Percentiles rank a stretch among this genome's conserved stretches.
Evolutionary conservation across 1,140 invertebrate genomes (phyloP).

Genomic region (Paramacrobiotus metropolitanus): DNA sequence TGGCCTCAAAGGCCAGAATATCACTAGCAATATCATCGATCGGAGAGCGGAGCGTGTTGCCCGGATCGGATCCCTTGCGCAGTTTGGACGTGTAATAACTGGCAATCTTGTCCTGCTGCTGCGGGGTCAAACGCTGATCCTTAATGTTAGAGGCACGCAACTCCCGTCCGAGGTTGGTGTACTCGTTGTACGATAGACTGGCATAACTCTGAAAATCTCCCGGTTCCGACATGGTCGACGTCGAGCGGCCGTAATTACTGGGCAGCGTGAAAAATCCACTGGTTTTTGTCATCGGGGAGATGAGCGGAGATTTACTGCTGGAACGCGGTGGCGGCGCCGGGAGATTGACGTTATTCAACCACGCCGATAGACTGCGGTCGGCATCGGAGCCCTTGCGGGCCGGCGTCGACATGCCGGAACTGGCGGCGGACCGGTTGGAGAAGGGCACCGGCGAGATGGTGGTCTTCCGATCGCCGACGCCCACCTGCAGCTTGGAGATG

Average conservation of each 20-base stretch:
- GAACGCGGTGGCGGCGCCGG: neutral
- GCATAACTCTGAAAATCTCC: neutral
- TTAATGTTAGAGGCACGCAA: neutral
- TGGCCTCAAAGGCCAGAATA: neutral
- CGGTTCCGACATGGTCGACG: neutral
- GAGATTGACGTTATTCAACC: neutral
- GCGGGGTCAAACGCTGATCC: neutral
- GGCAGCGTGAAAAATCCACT: neutral
- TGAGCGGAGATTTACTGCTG: neutral
- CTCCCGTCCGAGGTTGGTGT: neutral
- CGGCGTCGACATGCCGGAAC: neutral
- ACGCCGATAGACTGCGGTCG: neutral
- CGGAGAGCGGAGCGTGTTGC: neutral
- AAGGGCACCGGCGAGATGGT: neutral
- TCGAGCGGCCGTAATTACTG: neutral
- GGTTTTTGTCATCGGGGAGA: neutral
- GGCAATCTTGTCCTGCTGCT: slow-evolving; percentile 1
- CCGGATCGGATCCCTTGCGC: neutral
- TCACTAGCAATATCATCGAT: neutral
- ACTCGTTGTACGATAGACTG: neutral
- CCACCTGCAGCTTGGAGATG: slow-evolving; percentile 1
- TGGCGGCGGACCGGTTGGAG: neutral
- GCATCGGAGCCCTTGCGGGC: neutral
- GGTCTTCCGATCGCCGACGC: neutral
- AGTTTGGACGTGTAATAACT: neutral